phyloP scores from a whole-genome alignment of 1,140 invertebrate species.

The Zophobas morio region DNA sequence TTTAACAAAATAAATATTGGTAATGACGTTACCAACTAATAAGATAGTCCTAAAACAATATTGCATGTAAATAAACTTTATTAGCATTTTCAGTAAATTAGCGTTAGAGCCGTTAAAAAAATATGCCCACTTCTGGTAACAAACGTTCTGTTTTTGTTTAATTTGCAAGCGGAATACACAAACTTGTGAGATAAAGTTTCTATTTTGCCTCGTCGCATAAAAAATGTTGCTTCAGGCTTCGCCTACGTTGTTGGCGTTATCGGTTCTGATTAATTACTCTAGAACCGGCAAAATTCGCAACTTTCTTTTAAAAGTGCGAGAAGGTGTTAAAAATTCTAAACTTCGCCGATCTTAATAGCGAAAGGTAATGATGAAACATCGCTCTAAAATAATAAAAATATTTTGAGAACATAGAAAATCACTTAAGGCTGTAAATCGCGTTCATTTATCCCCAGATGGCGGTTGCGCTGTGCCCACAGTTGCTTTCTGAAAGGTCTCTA shows the following conservation, averaged over 20 bases:
- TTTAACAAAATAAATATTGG: too few relatives aligned
- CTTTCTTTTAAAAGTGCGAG: constrained; percentile 18
- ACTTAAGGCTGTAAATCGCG: constrained; percentile 52
- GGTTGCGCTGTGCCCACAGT: constrained; percentile 17
- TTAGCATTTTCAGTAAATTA: too few relatives aligned
- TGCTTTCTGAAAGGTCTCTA: constrained; percentile 15
- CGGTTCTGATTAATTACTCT: constrained; percentile 5
- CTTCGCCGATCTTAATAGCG: constrained; percentile 2
- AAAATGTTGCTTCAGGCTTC: not conserved
- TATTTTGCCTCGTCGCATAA: not conserved
- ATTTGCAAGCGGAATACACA: too few relatives aligned
- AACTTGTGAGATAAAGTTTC: too few relatives aligned
- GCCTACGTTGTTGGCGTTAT: not conserved
- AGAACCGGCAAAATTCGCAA: not conserved
- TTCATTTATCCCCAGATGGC: constrained; percentile 52
- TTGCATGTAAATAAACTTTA: too few relatives aligned
- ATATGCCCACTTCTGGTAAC: too few relatives aligned
- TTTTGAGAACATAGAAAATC: constrained; percentile 49
- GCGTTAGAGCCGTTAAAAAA: too few relatives aligned
- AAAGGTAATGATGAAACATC: constrained; percentile 31
- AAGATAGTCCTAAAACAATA: too few relatives aligned
- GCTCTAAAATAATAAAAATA: constrained; percentile 36
- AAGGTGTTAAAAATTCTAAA: constrained; percentile 21
- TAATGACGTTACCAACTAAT: too few relatives aligned
- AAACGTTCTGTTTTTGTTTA: too few relatives aligned